Percentiles rank a stretch among this genome's conserved stretches.
These are phyloP conservation scores for Oscheius myriophilus DNA, from an alignment of 2,888 invertebrate genomes.

Conservation along the genomic window DNA sequence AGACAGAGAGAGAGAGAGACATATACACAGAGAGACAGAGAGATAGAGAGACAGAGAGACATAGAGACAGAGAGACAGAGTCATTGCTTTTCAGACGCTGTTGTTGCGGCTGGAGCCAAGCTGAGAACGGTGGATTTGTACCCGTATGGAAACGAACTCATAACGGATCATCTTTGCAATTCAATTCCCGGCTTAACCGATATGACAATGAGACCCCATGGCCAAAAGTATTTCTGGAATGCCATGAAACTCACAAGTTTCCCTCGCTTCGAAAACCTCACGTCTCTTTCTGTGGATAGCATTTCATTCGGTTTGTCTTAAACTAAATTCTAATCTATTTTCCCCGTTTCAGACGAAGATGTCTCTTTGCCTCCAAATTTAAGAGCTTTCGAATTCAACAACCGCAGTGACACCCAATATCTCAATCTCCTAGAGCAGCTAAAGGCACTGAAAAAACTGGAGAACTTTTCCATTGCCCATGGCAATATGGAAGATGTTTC, in stretches of 20 bases:
- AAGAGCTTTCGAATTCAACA: constrained; percentile 10
- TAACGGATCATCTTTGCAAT: neutral
- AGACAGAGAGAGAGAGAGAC: too few relatives aligned
- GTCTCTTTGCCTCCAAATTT: constrained; percentile 4
- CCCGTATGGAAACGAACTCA: constrained; percentile 14
- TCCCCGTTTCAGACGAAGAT: constrained; percentile 8
- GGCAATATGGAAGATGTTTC: constrained; percentile 1
- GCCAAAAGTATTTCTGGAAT: constrained; percentile 15
- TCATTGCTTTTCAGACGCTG: neutral
- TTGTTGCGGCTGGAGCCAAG: constrained; percentile 1
- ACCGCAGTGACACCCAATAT: constrained; percentile 7
- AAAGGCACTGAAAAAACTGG: constrained; percentile 13
- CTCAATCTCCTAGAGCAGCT: neutral
- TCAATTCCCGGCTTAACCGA: constrained; percentile 3
- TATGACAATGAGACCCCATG: constrained; percentile 22
- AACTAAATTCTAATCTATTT: neutral
- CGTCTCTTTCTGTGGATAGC: constrained; percentile 8
- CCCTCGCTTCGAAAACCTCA: constrained; percentile 6
- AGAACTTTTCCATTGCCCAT: constrained; percentile 15
- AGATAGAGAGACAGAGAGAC: too few relatives aligned
- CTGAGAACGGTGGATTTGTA: constrained; percentile 24
- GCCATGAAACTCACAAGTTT: constrained; percentile 3
- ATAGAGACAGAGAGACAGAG: too few relatives aligned
- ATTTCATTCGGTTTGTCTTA: constrained; percentile 11
- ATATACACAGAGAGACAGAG: too few relatives aligned